These are phyloP conservation scores for Pelecanoides urinatrix DNA, from an alignment of 2,113 vertebrate genomes.

Conservation along the genomic window DNA sequence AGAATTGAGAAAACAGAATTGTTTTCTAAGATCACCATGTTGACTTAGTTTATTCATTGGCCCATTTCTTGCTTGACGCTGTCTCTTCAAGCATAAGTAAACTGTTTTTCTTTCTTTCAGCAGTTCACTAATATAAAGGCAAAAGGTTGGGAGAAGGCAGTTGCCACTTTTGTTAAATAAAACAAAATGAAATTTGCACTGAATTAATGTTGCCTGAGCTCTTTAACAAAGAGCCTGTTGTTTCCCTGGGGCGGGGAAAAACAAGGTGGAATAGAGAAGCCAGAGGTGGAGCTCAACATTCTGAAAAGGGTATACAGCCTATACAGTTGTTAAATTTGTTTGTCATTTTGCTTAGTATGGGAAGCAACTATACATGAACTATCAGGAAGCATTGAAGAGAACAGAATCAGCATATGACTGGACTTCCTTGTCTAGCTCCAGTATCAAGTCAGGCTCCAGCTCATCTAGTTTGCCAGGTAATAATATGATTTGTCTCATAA, in stretches of 20 bases:
- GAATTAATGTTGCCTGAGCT: background rate
- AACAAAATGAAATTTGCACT: background rate
- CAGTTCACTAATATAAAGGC: background rate
- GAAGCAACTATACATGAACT: conserved; percentile 92
- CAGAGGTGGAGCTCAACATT: background rate
- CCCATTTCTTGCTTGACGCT: background rate
- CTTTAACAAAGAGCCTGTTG: background rate
- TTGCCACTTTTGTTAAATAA: background rate
- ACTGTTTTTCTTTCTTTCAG: background rate
- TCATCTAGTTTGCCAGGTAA: conserved; percentile 93
- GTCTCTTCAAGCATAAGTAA: background rate
- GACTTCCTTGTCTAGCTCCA: conserved; percentile 95
- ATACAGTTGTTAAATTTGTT: background rate
- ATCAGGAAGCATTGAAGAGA: conserved; percentile 95
- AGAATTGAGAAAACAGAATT: background rate
- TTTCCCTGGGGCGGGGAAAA: background rate
- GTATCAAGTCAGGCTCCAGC: conserved; percentile 95
- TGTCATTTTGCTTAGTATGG: conserved; percentile 83
- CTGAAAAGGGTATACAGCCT: background rate
- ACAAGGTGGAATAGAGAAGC: background rate
- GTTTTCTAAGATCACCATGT: background rate
- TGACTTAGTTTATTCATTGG: background rate
- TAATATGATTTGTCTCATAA: background rate
- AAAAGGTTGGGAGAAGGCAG: background rate
- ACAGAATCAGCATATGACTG: conserved; percentile 94